Evolutionary conservation across 2,113 vertebrate species (phyloP), one percentile per base, ranked within the genome.

Genomic region (Gallinago media): DNA sequence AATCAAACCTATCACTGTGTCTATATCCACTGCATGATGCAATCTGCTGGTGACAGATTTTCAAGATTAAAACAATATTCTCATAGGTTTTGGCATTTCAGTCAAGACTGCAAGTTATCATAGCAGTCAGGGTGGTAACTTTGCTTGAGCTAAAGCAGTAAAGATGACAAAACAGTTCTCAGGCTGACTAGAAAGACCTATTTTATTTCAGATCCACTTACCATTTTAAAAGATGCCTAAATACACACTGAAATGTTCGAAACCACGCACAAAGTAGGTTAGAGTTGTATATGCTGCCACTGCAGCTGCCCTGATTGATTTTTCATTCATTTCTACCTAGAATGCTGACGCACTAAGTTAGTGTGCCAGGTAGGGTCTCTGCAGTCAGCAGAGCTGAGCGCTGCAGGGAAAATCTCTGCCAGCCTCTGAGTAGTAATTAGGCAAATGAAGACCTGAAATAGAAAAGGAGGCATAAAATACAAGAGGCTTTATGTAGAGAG

Each of bases 301-400:
- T 98, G 98, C 99, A 98, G 98, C 86, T 98, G 97, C 95, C 80
- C 97, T 96, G 97, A 98, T 98, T 98, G 98, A 98, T 98, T 99
- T 98, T 98, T 98, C 98, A 98, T 98, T 99, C 98, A 98, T 98
- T 98, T 97, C 95, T 97, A 96, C 96, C 97, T 92, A 93, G 97
- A 98, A 97, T 98, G 98, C 98, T 99, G 99, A 99, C 54, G 96
- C 98, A 98, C 97, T 94, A 81, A 95, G 85, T 93, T 70, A 56
- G 91, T 56, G 87, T 97, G 97, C 97, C 98, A 98, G 98, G 98
- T 98, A 98, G 97, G 94, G 96, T 98, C 98, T 97, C 98, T 98
- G 98, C 98, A 99, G 98, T 98, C 97, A 98, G 98, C 98, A 98
- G 91, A 98, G 98, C 96, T 92, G 73, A 40, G 66, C 12, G 93